Base-by-base conservation (phyloP, 2,888 invertebrate species). In the Mythimna albipuncta region DNA sequence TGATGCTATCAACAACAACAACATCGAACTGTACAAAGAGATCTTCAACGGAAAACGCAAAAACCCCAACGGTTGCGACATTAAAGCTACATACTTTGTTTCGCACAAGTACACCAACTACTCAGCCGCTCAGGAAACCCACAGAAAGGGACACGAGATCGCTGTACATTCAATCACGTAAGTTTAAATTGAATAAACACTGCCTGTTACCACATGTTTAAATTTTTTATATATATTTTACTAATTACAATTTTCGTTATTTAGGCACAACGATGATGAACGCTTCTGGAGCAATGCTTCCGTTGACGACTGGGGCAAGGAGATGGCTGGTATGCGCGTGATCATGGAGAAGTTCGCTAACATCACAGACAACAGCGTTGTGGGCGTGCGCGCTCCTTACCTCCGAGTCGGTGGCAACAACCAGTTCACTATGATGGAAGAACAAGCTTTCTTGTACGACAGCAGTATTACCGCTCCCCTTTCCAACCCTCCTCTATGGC, bases 381-480 rank as follows among this genome's bases (percentile, higher is more conserved):
- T 99, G 6, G 99, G 99, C 59, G 98, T 99, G 7, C 97, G 99
- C 72, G 98, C 99, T 7, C 99, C 99, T 0, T 99, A 99, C 91
- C 96, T 99, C 74, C 97, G 99, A 68, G 98, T 99, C 9, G 99
- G 99, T 77, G 99, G 99, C 64, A 99, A 99, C 97, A 98, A 98
- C 93, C 99, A 99, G 95, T 99, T 99, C 96, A 98, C 98, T 88
- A 99, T 99, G 99, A 99, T 99, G 99, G 98, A 98, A 93, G 99
- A 99, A 93, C 98, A 99, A 92, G 98, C 98, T 16, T 99, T 99
- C 97, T 96, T 98, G 63, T 99, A 99, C 92, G 99, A 99, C 94
- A 99, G 99, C 59, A 99, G 99, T 66, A 99, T 99, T 92, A 99
- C 99, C 0, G 98, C 99, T 2, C 98, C 99, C 1, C 96, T 99